phyloP scores from a whole-genome alignment of 1,140 invertebrate species.

The Forficula auricularia region DNA sequence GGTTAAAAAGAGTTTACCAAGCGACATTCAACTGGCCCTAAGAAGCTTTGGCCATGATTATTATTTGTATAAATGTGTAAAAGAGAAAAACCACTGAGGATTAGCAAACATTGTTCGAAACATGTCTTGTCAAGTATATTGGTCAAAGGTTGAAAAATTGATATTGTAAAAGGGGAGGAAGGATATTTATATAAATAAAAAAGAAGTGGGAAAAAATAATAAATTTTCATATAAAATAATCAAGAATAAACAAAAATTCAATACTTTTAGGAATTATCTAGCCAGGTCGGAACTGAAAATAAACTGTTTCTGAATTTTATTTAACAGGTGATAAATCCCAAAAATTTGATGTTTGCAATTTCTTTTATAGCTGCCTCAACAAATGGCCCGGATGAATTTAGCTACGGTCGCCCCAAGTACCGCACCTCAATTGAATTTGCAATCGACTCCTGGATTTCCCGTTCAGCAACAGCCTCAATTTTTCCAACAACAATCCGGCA shows the following conservation, averaged over 20 bases:
- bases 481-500: conserved; percentile 17
- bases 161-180: too few relatives aligned
- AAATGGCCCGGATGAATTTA: conserved; percentile 35
- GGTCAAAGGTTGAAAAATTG: too few relatives aligned
- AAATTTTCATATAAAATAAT: conserved; percentile 2
- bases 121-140: too few relatives aligned
- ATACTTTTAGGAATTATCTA: too few relatives aligned
- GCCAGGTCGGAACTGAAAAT: conserved; percentile 1
- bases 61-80: too few relatives aligned
- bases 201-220: conserved; percentile 4
- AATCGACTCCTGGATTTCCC: background rate
- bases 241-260: too few relatives aligned
- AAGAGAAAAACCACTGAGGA: too few relatives aligned
- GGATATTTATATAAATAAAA: conserved; percentile 12
- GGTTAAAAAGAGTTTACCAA: too few relatives aligned
- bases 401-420: conserved; percentile 10
- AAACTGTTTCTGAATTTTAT: background rate
- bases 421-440: conserved; percentile 8
- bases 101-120: too few relatives aligned
- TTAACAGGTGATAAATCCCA: background rate
- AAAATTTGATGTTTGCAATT: background rate
- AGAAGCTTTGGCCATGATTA: too few relatives aligned
- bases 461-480: conserved; percentile 1
- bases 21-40: too few relatives aligned
- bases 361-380: conserved; percentile 32